Percentiles rank a stretch among this genome's conserved stretches.
phyloP scores from a whole-genome alignment of 2,113 vertebrate genomes.

The Calidris pugnax region DNA sequence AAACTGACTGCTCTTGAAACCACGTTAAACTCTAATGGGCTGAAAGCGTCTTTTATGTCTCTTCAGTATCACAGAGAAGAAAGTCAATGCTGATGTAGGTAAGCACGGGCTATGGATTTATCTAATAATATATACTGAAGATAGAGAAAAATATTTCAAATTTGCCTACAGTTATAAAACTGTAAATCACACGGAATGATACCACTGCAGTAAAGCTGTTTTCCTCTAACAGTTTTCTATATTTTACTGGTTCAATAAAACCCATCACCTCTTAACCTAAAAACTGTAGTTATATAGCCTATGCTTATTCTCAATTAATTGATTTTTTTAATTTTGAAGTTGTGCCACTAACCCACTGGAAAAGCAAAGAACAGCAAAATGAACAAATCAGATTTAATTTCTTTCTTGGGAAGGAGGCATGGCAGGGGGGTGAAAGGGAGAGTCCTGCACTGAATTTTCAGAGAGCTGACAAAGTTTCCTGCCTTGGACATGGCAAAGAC shows the following conservation, averaged over 20 bases:
- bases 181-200: conserved; percentile 37
- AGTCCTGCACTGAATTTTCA: not conserved
- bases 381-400: not conserved
- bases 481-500: not conserved
- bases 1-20: not conserved
- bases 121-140: conserved; percentile 20
- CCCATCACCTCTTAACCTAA: conserved; percentile 19
- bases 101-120: conserved; percentile 10
- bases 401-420: not conserved
- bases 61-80: not conserved
- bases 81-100: conserved; percentile 1
- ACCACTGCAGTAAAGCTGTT: conserved; percentile 6
- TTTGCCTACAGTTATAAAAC: conserved; percentile 50
- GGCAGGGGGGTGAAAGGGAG: not conserved
- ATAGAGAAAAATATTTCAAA: conserved; percentile 35
- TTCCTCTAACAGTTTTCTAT: not conserved
- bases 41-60: conserved; percentile 9
- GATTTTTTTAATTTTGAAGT: not conserved
- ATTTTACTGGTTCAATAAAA: conserved; percentile 50
- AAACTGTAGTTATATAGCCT: not conserved
- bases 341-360: not conserved
- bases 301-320: not conserved
- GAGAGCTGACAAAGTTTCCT: not conserved
- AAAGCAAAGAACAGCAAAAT: not conserved
- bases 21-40: not conserved